Evolutionary conservation across 2,113 vertebrate species (phyloP), one percentile per base, ranked within the genome.

Genomic region (Anser brachyrhynchus): DNA sequence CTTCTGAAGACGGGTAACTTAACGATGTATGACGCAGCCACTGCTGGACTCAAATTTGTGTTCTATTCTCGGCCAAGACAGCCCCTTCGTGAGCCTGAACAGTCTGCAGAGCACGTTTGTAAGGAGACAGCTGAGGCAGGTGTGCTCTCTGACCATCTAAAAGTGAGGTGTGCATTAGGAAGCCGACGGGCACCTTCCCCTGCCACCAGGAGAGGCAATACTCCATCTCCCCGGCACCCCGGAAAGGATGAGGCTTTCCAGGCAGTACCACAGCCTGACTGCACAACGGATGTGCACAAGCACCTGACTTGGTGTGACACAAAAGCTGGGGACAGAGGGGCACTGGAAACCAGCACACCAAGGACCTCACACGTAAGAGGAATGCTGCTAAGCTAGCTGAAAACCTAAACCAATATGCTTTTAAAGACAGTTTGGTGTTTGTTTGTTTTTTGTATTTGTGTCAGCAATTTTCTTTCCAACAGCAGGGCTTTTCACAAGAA

Each of bases 401-500:
- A 77, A 84, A 43, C 44, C 72, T 62, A 44, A 80, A 17, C 33
- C 64, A 28, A 33, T 2, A 6, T 11, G 21, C 12, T 72, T 89
- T 67, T 18, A 75, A 82, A 92, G 25, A 10, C 35, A 87, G 46
- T 20, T 46, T 46, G 20, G 19, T 20, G 44, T 46, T 46, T 49
- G 18, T 46, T 21, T 87, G 71, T 93, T 87, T 90, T 84, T 96
- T 91, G 14, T 3, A 55, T 61, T 76, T 65, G 51, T 35, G 96
- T 79, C 80, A 95, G 87, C 74, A 89, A 84, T 81, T 93, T 82
- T 43, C 44, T 72, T 80, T 92, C 83, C 87, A 97, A 84, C 75
- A 94, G 92, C 94, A 97, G 81, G 95, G 94, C 79, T 89, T 92
- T 83, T 84, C 83, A 29, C 75, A 94, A 78, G 54, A 69, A 95